Evolutionary conservation across 2,113 vertebrate genomes (phyloP), one percentile per base, ranked within the genome.

Genomic region (Vanacampus margaritifer): DNA sequence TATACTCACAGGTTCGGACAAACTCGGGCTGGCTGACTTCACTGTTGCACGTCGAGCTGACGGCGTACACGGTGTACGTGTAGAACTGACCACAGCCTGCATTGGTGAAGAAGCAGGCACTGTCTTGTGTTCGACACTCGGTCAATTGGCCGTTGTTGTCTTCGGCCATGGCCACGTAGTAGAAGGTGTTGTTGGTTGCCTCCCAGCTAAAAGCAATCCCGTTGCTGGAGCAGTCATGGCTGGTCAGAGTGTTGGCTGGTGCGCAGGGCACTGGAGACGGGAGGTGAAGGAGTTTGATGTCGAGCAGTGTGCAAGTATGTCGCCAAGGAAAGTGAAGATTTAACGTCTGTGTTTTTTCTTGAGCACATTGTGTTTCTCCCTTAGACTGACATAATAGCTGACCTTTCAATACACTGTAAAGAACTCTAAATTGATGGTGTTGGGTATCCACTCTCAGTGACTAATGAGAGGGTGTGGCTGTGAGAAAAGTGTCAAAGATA

Each of bases 61-160:
- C 73, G 0, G 91, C 84, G 14, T 79, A 85, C 50, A 93, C 90
- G 0, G 23, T 86, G 84, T 83, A 91, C 0, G 13, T 78, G 81
- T 92, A 93, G 23, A 21, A 62, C 26, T 75, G 77, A 19, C 92
- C 91, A 16, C 93, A 94, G 21, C 6, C 54, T 0, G 70, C 71
- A 13, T 89, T 68, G 1, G 90, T 88, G 75, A 93, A 94, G 83
- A 53, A 86, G 77, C 93, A 94, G 43, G 0, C n/a, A 3, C 14
- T 83, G 14, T 84, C 88, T 24, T 12, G 0, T 3, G 91, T 93
- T 64, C 50, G 54, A 58, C 92, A 94, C 62, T 85, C 65, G 0
- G 51, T 78, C 10, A 0, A 43, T 7, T 4, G 2, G 1, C 85
- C 87, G 0, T 53, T 68, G 1, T 71, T 72, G 67, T 86, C 88